phyloP scores from a whole-genome alignment of 64 coral and sea anemone species.

The Dendrophyllia cribrosa region DNA sequence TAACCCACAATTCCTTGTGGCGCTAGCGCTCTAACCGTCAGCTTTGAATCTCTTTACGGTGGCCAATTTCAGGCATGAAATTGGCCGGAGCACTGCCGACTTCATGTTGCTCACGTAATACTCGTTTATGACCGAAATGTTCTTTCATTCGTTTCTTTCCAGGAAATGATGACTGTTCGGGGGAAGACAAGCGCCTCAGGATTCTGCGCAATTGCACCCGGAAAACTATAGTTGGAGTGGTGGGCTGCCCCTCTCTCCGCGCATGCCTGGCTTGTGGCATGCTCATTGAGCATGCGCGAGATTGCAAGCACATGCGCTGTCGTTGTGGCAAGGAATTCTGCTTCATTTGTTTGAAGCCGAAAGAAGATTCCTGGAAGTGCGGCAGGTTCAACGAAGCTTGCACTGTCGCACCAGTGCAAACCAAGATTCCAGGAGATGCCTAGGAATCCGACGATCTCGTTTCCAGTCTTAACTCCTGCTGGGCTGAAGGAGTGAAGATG shows the following conservation, averaged over 20 bases:
- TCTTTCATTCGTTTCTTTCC: too few species aligned
- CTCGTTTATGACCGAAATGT: background rate
- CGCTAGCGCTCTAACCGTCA: too few species aligned
- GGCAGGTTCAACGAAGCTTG: constrained; percentile 65
- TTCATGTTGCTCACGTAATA: too few species aligned
- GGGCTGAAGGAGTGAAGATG: too few species aligned
- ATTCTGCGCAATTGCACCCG: constrained; percentile 70
- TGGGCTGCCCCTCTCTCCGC: constrained; percentile 70
- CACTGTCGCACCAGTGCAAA: constrained; percentile 68
- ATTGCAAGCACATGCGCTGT: constrained; percentile 91
- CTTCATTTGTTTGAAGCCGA: constrained; percentile 86
- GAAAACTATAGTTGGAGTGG: constrained; percentile 78
- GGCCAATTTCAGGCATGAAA: too few species aligned
- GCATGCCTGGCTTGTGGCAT: constrained; percentile 84
- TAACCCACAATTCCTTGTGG: too few species aligned
- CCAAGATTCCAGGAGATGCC: constrained; percentile 57
- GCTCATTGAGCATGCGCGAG: constrained; percentile 77
- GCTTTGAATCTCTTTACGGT: too few species aligned
- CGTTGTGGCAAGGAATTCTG: constrained; percentile 80
- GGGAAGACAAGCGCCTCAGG: constrained; percentile 80
- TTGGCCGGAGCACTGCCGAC: too few species aligned
- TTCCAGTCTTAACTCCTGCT: background rate
- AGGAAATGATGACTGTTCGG: constrained; percentile 84
- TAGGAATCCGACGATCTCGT: background rate
- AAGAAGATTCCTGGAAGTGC: constrained; percentile 36